Evolutionary conservation across 2,797 vertebrate species (phyloP).

Genomic region (Echiichthys vipera): DNA sequence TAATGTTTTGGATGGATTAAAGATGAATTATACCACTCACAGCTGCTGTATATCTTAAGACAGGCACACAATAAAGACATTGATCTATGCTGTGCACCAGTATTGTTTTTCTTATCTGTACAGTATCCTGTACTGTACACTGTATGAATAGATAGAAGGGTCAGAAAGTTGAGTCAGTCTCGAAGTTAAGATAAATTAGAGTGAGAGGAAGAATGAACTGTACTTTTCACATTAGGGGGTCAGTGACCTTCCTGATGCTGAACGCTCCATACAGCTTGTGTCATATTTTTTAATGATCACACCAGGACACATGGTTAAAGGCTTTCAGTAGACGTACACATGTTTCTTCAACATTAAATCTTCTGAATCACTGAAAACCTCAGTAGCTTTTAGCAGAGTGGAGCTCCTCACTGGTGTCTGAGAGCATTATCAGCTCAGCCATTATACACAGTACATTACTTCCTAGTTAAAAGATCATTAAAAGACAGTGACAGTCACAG

Average conservation of each 20-base stretch:
- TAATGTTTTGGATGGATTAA: conserved; percentile 20
- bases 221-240: background rate
- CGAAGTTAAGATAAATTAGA: background rate
- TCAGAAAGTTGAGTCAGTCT: background rate
- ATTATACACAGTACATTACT: too few relatives aligned
- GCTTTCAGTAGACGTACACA: background rate
- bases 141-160: background rate
- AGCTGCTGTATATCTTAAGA: background rate
- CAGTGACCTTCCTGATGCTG: background rate
- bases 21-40: background rate
- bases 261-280: background rate
- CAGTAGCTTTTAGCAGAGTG: too few relatives aligned
- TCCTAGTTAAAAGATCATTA: too few relatives aligned
- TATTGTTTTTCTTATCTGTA: conserved; percentile 29
- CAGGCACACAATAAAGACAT: conserved; percentile 7
- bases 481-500: too few relatives aligned
- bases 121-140: conserved; percentile 18
- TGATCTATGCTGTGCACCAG: conserved; percentile 16
- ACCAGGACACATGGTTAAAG: background rate
- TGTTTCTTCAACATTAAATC: background rate
- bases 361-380: background rate
- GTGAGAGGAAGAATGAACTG: background rate
- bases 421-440: too few relatives aligned
- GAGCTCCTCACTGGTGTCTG: too few relatives aligned
- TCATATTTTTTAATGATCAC: background rate